A percentile compares a stretch with the other conserved stretches of the same genome.
Conservation (phyloP, 2,888 invertebrate genomes). For the Phania funesta region DNA sequence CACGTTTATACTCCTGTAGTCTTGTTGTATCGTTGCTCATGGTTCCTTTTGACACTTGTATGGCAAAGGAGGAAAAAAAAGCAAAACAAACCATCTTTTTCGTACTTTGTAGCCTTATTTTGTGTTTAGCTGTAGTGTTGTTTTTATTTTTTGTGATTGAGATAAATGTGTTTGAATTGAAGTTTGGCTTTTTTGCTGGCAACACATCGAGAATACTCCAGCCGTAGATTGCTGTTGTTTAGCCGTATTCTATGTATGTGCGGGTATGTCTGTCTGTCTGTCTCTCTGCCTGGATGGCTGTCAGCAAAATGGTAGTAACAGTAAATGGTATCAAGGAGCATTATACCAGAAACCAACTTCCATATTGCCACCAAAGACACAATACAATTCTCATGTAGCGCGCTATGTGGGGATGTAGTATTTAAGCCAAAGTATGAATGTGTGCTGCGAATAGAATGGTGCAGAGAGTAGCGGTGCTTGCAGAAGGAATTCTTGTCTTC, state of each 20-base stretch:
- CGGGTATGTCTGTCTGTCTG: conserved; percentile 20
- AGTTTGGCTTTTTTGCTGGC: conserved; percentile 13
- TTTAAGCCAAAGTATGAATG: too few relatives aligned
- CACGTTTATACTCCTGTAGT: conserved; percentile 39
- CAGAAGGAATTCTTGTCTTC: conserved; percentile 20
- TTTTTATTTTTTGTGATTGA: conserved; percentile 47
- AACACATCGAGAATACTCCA: conserved; percentile 23
- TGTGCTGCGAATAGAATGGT: background rate
- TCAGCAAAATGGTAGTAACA: conserved; percentile 61
- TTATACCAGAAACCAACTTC: conserved; percentile 58
- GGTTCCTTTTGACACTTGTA: conserved; percentile 66
- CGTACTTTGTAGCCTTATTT: conserved; percentile 6
- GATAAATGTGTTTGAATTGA: conserved; percentile 58
- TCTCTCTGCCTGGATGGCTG: conserved; percentile 52
- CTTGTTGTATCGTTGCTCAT: conserved; percentile 48
- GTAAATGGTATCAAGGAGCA: conserved; percentile 65
- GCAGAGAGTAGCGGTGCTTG: background rate
- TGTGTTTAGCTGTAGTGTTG: conserved; percentile 3
- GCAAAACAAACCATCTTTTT: conserved; percentile 13
- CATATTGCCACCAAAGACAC: conserved; percentile 61
- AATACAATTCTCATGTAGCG: conserved; percentile 6
- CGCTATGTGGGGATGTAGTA: too few relatives aligned
- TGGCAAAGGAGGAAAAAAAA: conserved; percentile 19
- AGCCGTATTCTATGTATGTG: background rate
- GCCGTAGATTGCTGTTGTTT: background rate